Conservation (phyloP, 2,888 invertebrate species). For the Volucella zonaria region DNA sequence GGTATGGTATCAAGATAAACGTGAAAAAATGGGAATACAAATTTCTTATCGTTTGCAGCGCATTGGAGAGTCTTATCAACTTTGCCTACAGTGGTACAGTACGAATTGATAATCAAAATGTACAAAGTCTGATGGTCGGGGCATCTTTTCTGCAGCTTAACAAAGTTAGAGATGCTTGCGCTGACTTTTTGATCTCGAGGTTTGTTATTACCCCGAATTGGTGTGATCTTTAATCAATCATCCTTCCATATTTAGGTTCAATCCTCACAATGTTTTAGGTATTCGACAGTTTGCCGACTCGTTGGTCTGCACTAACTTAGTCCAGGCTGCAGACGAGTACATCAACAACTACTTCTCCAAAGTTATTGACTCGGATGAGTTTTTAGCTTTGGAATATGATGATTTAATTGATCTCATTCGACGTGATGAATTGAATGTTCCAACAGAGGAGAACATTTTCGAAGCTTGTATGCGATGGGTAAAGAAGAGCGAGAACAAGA, state of each 20-base stretch:
- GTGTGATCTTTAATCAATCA: no score
- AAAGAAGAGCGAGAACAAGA: constrained; percentile 86
- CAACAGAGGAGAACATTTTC: constrained; percentile 91
- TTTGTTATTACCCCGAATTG: constrained; percentile 75
- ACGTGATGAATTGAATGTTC: constrained; percentile 90
- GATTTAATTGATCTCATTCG: constrained; percentile 88
- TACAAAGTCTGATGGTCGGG: constrained; percentile 92
- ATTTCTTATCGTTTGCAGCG: constrained; percentile 83
- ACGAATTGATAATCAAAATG: constrained; percentile 90
- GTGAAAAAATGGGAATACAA: background rate
- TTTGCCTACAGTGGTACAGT: constrained; percentile 93
- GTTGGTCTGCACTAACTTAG: constrained; percentile 87
- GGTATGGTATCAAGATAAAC: constrained; percentile 83
- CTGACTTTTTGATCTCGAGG: constrained; percentile 90
- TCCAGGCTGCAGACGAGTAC: constrained; percentile 90
- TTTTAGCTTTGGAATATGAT: constrained; percentile 84
- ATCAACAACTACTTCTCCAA: constrained; percentile 91
- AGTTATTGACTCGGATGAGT: constrained; percentile 90
- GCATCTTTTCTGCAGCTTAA: constrained; percentile 91
- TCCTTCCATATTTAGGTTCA: constrained; percentile 84
- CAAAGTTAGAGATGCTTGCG: constrained; percentile 92
- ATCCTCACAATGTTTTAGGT: constrained; percentile 91
- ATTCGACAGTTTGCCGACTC: constrained; percentile 91
- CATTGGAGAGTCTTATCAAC: constrained; percentile 91
- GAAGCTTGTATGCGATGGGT: constrained; percentile 92